Evolutionary conservation across 2,888 invertebrate genomes (phyloP).

Genomic region (Aspidiotus destructor): DNA sequence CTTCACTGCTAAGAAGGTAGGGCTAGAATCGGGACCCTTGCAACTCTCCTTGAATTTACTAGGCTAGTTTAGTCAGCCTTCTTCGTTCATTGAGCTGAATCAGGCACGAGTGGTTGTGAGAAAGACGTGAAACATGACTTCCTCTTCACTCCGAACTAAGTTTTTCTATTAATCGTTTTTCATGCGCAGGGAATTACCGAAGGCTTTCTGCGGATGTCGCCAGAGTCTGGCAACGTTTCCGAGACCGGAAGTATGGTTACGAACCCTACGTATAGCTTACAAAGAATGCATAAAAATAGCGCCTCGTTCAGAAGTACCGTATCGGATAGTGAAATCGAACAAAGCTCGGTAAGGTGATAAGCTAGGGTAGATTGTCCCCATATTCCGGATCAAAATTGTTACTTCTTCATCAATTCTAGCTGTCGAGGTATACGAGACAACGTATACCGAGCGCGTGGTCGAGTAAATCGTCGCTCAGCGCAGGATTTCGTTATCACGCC

Average conservation of each 20-base stretch:
- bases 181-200: conserved; percentile 43
- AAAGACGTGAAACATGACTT: too few species aligned
- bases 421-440: conserved; percentile 54
- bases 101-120: too few species aligned
- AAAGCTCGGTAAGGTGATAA: conserved; percentile 34
- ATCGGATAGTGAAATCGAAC: conserved; percentile 84
- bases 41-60: too few species aligned
- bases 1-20: too few species aligned
- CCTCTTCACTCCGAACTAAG: too few species aligned
- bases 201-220: conserved; percentile 58
- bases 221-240: conserved; percentile 41
- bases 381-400: neutral
- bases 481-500: conserved; percentile 76
- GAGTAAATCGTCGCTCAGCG: conserved; percentile 77
- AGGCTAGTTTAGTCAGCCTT: too few species aligned
- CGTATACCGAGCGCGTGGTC: conserved; percentile 76
- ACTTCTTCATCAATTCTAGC: conserved; percentile 43
- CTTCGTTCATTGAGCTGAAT: too few species aligned
- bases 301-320: conserved; percentile 75
- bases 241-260: conserved; percentile 73
- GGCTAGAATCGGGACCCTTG: too few species aligned
- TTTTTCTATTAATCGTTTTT: too few species aligned
- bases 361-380: neutral
- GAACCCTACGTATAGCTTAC: conserved; percentile 63
- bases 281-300: conserved; percentile 61